Conservation (phyloP, 2,797 vertebrate genomes). For the Fundulus diaphanus region DNA sequence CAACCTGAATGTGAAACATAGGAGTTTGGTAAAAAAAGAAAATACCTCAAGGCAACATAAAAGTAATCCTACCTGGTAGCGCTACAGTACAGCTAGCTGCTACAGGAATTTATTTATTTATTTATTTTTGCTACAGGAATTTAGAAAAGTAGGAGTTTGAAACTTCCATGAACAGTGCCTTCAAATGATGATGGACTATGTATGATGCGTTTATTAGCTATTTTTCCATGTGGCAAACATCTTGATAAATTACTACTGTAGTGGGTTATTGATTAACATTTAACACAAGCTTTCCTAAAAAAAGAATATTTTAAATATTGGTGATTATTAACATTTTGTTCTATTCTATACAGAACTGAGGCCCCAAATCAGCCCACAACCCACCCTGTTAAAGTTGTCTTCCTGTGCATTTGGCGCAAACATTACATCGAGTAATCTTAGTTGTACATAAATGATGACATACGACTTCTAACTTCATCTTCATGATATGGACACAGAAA, state of each 20-base stretch:
- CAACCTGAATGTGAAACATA: neutral
- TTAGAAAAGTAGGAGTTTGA: neutral
- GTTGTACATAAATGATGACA: neutral
- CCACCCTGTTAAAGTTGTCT: neutral
- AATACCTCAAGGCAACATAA: neutral
- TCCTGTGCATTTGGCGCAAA: neutral
- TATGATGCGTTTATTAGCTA: neutral
- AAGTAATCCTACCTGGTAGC: no score
- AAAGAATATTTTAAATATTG: neutral
- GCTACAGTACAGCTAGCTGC: neutral
- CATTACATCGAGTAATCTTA: neutral
- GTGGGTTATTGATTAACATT: neutral
- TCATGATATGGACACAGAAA: slow-evolving; percentile 41
- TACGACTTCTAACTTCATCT: slow-evolving; percentile 17
- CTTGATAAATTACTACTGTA: neutral
- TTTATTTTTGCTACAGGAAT: neutral
- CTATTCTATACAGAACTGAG: neutral
- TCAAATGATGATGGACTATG: neutral
- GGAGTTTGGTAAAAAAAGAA: neutral
- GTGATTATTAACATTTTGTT: neutral
- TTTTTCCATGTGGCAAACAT: neutral
- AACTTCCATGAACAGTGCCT: neutral
- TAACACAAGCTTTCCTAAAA: neutral
- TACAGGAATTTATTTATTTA: neutral
- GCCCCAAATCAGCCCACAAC: neutral